A percentile compares a stretch with the other conserved stretches of the same genome.
phyloP scores from a whole-genome alignment of 2,888 invertebrate species.

The Baronia brevicornis region DNA sequence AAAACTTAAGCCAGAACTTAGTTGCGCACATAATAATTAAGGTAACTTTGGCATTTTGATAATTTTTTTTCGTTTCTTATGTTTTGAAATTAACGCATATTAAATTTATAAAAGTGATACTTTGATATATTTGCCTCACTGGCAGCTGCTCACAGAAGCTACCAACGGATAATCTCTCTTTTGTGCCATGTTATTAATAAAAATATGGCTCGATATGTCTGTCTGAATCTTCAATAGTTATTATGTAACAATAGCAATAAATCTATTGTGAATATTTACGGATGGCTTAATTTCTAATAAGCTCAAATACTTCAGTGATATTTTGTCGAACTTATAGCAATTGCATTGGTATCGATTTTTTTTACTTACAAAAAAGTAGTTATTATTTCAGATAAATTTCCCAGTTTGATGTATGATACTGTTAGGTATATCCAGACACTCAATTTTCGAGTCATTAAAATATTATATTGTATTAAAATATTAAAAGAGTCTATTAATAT shows the following conservation, averaged over 20 bases:
- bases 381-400: no score
- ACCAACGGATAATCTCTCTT: conserved; percentile 66
- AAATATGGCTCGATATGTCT: conserved; percentile 67
- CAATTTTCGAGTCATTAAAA: no score
- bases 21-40: no score
- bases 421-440: no score
- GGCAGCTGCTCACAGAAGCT: conserved; percentile 62
- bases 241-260: conserved; percentile 54
- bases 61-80: no score
- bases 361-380: no score
- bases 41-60: no score
- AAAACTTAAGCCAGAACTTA: no score
- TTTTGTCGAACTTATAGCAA: conserved; percentile 9
- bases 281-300: conserved; percentile 52
- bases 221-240: conserved; percentile 56
- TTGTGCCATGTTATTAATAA: conserved; percentile 71
- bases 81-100: conserved; percentile 14
- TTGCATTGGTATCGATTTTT: conserved; percentile 9
- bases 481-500: no score
- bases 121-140: conserved; percentile 22
- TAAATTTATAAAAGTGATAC: conserved; percentile 13
- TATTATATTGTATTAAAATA: no score
- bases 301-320: conserved; percentile 31
- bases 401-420: no score
- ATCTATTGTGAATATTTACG: conserved; percentile 60